Percentiles rank a stretch among this genome's conserved stretches.
Evolutionary conservation across 1,140 invertebrate genomes (phyloP).

Genomic region (Protaetia brevitarsis): DNA sequence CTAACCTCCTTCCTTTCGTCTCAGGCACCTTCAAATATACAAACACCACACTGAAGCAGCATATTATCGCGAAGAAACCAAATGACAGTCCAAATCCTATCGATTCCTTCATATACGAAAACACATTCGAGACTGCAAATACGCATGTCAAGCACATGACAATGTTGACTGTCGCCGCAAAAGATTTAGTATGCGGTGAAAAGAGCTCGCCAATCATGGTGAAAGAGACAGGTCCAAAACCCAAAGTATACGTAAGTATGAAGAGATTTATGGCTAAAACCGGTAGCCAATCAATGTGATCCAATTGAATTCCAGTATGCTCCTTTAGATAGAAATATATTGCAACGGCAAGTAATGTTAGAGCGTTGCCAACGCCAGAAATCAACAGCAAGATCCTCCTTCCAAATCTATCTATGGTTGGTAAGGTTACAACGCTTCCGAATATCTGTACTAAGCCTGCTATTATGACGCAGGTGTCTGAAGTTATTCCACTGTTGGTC

Average conservation of each 20-base stretch:
- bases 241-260: conserved; percentile 39
- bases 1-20: conserved; percentile 77
- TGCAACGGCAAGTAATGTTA: conserved; percentile 26
- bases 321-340: conserved; percentile 28
- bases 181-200: conserved; percentile 66
- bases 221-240: conserved; percentile 78
- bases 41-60: conserved; percentile 58
- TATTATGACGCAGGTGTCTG: conserved; percentile 68
- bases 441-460: conserved; percentile 67
- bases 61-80: conserved; percentile 72
- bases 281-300: conserved; percentile 26
- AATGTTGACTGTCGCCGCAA: conserved; percentile 68
- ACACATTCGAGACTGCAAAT: conserved; percentile 74
- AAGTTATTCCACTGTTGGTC: conserved; percentile 58
- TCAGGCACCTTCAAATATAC: conserved; percentile 68
- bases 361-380: conserved; percentile 60
- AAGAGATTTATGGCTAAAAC: conserved; percentile 17
- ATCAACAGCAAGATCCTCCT: conserved; percentile 65
- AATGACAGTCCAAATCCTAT: conserved; percentile 67
- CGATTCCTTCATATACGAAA: conserved; percentile 54
- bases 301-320: neutral
- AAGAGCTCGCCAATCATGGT: conserved; percentile 78
- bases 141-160: conserved; percentile 71
- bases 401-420: conserved; percentile 70
- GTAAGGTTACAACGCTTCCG: conserved; percentile 62